phyloP scores from a whole-genome alignment of 2,888 invertebrate genomes.

The Boloria selene region DNA sequence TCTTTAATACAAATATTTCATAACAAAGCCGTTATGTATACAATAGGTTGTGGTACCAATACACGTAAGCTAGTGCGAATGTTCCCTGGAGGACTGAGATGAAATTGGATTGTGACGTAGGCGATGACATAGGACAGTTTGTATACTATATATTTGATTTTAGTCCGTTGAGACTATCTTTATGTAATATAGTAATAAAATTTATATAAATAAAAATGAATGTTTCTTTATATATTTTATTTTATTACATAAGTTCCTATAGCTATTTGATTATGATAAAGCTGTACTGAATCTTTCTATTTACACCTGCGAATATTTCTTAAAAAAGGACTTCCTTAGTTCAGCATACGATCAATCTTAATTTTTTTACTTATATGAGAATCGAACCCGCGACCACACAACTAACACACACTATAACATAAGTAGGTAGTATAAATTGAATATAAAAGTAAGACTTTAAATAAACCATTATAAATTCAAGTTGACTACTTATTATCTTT shows the following conservation, averaged over 20 bases:
- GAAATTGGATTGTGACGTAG: constrained; percentile 38
- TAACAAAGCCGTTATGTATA: background rate
- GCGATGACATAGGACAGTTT: constrained; percentile 22
- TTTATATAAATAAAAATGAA: too few species aligned
- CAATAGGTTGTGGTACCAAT: background rate
- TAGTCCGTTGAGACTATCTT: background rate
- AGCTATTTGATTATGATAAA: background rate
- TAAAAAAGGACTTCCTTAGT: too few species aligned
- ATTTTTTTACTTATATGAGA: background rate
- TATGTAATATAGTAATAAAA: too few species aligned
- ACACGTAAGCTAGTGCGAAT: constrained; percentile 17
- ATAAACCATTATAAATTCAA: constrained; percentile 10
- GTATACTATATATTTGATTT: constrained; percentile 7
- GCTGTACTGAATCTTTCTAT: too few species aligned
- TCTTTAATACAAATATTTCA: background rate
- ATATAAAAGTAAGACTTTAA: background rate
- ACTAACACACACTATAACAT: background rate
- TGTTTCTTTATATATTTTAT: too few species aligned
- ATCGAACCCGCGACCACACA: background rate
- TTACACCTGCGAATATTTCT: too few species aligned
- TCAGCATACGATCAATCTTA: too few species aligned
- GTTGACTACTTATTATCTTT: constrained; percentile 18
- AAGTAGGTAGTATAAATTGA: background rate
- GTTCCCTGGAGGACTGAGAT: constrained; percentile 30
- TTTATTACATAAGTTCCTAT: background rate